Base-by-base conservation (phyloP, 1,140 invertebrate species). In the Papilio helenus region DNA sequence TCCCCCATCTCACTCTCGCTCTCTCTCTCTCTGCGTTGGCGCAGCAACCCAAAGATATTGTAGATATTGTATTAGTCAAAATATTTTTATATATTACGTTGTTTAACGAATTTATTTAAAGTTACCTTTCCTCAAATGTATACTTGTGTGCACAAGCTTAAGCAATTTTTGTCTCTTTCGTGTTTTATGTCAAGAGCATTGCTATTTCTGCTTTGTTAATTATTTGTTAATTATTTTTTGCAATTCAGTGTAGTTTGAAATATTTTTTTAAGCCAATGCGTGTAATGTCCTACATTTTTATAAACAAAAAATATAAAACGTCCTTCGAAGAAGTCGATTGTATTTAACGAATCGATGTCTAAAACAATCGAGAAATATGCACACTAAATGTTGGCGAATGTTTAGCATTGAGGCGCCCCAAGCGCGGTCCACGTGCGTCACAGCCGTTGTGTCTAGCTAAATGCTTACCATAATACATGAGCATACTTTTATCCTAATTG, bases 351-450 rank as follows among this genome's bases (percentile, higher is more conserved):
- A 61, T 61, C 20, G 23, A 29, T 61, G 26, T 68, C 10, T 29
- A 34, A 18, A 26, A 68, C 14, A 61, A 61, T 26, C 10, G 58
- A 16, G 58, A 26, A 26, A 61, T 61, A 23, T 61, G 23, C 23
- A 61, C 58, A 26, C 9, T 61, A 29, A 65, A 68, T 29, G 14
- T 68, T 68, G 26, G 61, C 61, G 61, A 68, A 68, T 68, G 61
- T 68, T 68, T 68, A 68, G 26, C 61, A 68, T 68, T 68, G 61
- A 68, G 26, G 61, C 61, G 61, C 61, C 61, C 61, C 61, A 34
- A 61, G 23, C 58, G 58, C 58, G 20, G 26, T 7, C 12, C 26
- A 68, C 61, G 26, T 68, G 61, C 61, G 23, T 68, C 61, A 68
- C 61, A 29, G 4, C 26, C 3, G 14, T 68, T 68, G 26, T 16